phyloP scores from a whole-genome alignment of 2,888 invertebrate species.

The Spisula solida region DNA sequence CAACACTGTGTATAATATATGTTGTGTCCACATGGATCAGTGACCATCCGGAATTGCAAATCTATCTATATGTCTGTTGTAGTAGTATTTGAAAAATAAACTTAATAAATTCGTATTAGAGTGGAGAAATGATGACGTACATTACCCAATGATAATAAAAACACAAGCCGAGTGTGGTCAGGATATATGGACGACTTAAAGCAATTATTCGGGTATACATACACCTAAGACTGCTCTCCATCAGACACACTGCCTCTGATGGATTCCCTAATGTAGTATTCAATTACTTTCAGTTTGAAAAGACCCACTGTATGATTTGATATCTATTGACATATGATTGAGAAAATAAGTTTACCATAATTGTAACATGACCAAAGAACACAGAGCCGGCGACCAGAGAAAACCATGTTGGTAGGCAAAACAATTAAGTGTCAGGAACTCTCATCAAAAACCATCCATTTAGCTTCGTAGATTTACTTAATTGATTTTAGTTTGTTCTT shows the following conservation, averaged over 20 bases:
- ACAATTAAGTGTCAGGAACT: slow-evolving; percentile 30
- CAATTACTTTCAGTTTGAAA: slow-evolving; percentile 51
- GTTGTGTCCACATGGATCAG: too few species aligned
- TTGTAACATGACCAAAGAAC: slow-evolving; percentile 44
- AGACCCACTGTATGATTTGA: slow-evolving; percentile 19
- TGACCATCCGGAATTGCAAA: too few species aligned
- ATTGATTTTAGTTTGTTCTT: slow-evolving; percentile 63
- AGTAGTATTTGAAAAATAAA: too few species aligned
- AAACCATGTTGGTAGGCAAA: slow-evolving; percentile 29
- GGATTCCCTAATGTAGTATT: slow-evolving; percentile 49
- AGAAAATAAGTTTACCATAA: slow-evolving; percentile 53
- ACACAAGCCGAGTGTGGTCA: background rate
- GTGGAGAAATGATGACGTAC: too few species aligned
- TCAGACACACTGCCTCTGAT: background rate
- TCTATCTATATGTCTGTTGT: too few species aligned
- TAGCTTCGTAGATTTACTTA: slow-evolving; percentile 49
- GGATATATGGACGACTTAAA: background rate
- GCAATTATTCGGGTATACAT: slow-evolving; percentile 24
- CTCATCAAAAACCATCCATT: slow-evolving; percentile 37
- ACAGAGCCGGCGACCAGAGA: background rate
- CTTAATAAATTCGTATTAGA: too few species aligned
- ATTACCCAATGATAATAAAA: too few species aligned
- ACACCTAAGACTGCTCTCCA: background rate
- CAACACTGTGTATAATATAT: too few species aligned
- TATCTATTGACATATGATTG: slow-evolving; percentile 51